These are phyloP conservation scores for Cantharis nigra DNA, from an alignment of 2,888 invertebrate genomes.

Conservation along the genomic window DNA sequence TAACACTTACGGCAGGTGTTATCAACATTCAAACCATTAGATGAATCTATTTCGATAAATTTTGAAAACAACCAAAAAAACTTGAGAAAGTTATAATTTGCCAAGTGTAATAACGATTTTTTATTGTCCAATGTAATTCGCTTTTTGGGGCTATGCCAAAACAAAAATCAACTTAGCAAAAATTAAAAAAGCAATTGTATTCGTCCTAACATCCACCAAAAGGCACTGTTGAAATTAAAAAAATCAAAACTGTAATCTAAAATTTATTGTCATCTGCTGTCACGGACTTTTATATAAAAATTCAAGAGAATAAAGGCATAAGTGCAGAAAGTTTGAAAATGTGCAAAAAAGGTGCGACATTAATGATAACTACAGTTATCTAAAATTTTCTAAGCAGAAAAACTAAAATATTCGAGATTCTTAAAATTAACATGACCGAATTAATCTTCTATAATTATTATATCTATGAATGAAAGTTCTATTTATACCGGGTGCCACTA, in stretches of 20 bases:
- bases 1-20: slow-evolving; percentile 5
- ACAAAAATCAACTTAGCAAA: background rate
- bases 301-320: no score
- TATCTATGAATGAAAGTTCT: background rate
- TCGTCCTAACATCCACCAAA: background rate
- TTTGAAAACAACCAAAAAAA: background rate
- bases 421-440: background rate
- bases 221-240: background rate
- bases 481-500: background rate
- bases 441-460: background rate
- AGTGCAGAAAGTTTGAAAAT: no score
- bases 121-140: slow-evolving; percentile 5
- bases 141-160: background rate
- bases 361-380: background rate
- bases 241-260: background rate
- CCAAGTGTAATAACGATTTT: slow-evolving; percentile 17
- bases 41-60: background rate
- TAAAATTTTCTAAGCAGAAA: background rate
- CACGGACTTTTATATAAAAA: no score
- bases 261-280: no score
- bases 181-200: background rate
- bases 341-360: no score
- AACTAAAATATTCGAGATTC: background rate
- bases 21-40: background rate
- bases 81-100: background rate